phyloP scores from a whole-genome alignment of 2,888 invertebrate species.

The Limnephilus auricula region DNA sequence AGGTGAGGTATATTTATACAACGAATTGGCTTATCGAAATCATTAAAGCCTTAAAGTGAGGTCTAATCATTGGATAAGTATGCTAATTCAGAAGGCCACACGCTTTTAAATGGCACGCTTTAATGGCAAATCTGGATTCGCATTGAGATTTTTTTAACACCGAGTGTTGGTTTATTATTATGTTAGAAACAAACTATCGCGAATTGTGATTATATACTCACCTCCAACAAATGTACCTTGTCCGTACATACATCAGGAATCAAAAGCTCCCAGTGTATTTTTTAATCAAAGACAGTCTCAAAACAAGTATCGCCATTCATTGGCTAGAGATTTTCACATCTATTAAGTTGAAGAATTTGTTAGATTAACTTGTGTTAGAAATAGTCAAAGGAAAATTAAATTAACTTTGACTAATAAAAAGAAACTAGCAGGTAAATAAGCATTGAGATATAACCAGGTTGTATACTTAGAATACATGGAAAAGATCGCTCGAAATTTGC shows the following conservation, averaged over 20 bases:
- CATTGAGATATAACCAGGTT: background rate
- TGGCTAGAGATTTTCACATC: too few relatives aligned
- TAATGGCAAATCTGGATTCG: constrained; percentile 17
- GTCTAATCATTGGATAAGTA: constrained; percentile 25
- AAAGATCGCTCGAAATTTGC: background rate
- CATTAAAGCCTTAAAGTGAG: background rate
- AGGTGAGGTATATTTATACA: constrained; percentile 33
- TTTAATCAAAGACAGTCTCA: background rate
- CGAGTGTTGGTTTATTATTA: background rate
- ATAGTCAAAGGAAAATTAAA: background rate
- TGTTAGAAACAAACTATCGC: background rate
- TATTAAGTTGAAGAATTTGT: background rate
- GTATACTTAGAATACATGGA: background rate
- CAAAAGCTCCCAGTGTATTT: too few relatives aligned
- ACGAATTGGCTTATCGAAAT: constrained; percentile 16
- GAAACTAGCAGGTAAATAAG: background rate
- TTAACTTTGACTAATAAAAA: background rate
- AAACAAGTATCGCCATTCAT: too few relatives aligned
- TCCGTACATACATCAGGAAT: too few relatives aligned
- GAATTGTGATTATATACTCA: background rate
- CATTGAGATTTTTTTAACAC: background rate
- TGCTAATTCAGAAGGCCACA: constrained; percentile 10
- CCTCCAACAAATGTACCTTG: too few relatives aligned
- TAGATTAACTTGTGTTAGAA: background rate
- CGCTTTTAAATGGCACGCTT: constrained; percentile 7